Base-by-base conservation (phyloP, 2,797 vertebrate genomes). In the Thamnophis elegans region DNA sequence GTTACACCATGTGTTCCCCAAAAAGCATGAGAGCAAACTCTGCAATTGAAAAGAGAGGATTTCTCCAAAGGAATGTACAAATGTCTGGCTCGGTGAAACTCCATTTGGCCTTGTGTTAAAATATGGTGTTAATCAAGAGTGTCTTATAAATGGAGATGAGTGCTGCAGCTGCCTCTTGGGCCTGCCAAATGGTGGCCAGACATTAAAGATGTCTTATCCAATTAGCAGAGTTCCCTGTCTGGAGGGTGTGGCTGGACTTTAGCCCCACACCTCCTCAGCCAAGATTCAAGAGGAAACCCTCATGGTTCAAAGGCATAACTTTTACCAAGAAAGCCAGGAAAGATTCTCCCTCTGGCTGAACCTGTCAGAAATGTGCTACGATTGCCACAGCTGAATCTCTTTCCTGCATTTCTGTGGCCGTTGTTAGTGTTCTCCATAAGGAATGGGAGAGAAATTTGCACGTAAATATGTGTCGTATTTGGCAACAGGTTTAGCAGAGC, bases 1-100 rank as follows among this genome's bases (percentile, higher is more conserved):
- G 91, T 91, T 94, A 73, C 53, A 85, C 53, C 68, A 91, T 87
- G 68, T 92, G 86, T 89, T 92, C 53, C 85, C 86, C 59, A 89
- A 91, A 62, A 59, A 56, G 58, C 73, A 88, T 94, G 91, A 93
- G 91, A 91, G 90, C 47, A 89, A 91, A 87, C 53, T 88, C 62
- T 96, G 94, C 94, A 93, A 95, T 88, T 54, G 85, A 5, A 16
- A 93, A 53, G 94, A 92, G 73, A 92, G 90, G 25, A 91, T 20
- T 96, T 86, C 93, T 96, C 91, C 90, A 85, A 95, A 96, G 87
- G 90, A 95, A 95, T 93, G 90, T 92, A 92, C 92, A 82, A 42
- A 25, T 97, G 96, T 97, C 95, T 96, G 96, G 94, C 96, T 95
- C 91, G 92, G 22, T 93, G 93, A 93, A 95, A 94, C 92, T 90